Percentiles rank a stretch among this genome's conserved stretches.
phyloP scores from a whole-genome alignment of 37 sponge, comb jelly and placozoan genomes.

The Mnemiopsis leidyi region DNA sequence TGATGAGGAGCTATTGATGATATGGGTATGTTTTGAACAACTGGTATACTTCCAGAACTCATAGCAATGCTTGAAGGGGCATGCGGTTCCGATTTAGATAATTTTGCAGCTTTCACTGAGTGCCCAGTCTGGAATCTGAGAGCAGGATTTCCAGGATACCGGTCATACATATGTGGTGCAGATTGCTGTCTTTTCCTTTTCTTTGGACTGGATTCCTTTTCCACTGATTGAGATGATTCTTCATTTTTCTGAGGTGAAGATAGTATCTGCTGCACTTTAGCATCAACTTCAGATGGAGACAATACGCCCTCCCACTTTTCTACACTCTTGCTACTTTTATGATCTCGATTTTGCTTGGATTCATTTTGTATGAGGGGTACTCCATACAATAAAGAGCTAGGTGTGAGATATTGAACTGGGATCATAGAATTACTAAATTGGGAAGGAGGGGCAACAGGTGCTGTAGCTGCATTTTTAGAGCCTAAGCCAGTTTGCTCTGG shows the following conservation, averaged over 20 bases:
- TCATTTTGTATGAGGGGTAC: constrained; percentile 21
- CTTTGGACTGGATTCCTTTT: constrained; percentile 34
- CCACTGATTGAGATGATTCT: background rate
- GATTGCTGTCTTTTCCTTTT: constrained; percentile 63
- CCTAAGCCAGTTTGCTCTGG: background rate
- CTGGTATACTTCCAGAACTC: background rate
- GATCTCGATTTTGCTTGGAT: background rate
- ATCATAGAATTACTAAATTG: constrained; percentile 35
- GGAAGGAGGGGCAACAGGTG: background rate
- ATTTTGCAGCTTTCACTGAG: background rate
- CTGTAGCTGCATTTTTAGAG: background rate
- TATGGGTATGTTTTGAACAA: background rate
- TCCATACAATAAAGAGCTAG: constrained; percentile 8
- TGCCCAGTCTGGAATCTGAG: background rate
- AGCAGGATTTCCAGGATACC: constrained; percentile 55
- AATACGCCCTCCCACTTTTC: constrained; percentile 63
- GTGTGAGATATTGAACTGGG: constrained; percentile 43
- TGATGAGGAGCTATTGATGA: background rate
- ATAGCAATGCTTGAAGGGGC: background rate
- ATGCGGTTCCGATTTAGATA: constrained; percentile 26
- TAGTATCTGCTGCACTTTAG: constrained; percentile 53
- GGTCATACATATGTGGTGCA: constrained; percentile 56
- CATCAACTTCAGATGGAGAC: constrained; percentile 65
- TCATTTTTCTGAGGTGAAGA: constrained; percentile 57
- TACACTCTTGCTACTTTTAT: background rate